Evolutionary conservation across 2,888 invertebrate genomes (phyloP).

Genomic region (Diplazon laetatorius): DNA sequence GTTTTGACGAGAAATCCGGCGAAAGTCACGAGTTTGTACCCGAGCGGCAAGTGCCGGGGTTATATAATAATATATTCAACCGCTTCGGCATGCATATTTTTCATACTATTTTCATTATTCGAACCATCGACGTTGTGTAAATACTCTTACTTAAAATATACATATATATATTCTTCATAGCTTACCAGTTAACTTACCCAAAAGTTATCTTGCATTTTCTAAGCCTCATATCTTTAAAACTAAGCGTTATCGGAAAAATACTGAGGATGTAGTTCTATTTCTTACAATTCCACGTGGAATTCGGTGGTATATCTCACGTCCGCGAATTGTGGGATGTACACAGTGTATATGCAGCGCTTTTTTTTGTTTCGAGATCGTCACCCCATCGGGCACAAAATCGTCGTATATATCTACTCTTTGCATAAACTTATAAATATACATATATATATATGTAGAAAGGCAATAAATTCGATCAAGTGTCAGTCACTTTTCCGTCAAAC

Average conservation of each 20-base stretch:
- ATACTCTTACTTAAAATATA: too few species aligned
- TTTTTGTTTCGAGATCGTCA: background rate
- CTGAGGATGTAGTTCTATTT: too few species aligned
- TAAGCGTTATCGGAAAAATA: too few species aligned
- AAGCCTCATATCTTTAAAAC: too few species aligned
- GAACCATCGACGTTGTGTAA: background rate
- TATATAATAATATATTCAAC: background rate
- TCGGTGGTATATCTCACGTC: too few species aligned
- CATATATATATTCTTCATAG: too few species aligned
- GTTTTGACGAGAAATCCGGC: conserved; percentile 25
- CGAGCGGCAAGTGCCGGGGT: background rate
- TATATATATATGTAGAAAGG: background rate
- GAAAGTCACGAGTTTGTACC: background rate
- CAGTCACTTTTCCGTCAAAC: conserved; percentile 42
- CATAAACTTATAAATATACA: too few species aligned
- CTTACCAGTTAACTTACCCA: too few species aligned
- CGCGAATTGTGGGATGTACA: too few species aligned
- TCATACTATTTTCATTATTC: background rate
- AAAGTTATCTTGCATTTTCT: too few species aligned
- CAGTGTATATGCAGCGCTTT: background rate
- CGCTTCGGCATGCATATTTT: too few species aligned
- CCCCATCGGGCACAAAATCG: background rate
- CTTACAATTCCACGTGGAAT: too few species aligned
- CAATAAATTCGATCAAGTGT: conserved; percentile 55
- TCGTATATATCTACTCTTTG: background rate